phyloP scores from a whole-genome alignment of 2,888 invertebrate genomes.

The Dioctria linearis region DNA sequence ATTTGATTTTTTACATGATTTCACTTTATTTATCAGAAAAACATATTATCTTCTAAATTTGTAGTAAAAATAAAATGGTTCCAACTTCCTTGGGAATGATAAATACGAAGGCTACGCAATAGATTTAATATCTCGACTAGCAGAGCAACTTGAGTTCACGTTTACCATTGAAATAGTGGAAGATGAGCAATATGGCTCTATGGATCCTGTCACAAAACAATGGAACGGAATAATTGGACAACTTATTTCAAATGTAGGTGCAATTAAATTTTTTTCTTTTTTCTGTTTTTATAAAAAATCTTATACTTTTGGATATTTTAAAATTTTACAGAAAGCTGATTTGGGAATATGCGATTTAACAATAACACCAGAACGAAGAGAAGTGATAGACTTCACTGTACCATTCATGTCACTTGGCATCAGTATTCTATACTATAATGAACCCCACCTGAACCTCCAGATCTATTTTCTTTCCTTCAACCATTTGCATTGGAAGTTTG shows the following conservation, averaged over 20 bases:
- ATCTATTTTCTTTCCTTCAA: constrained; percentile 90
- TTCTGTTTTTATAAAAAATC: background rate
- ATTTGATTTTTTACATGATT: no score
- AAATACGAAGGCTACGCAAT: constrained; percentile 91
- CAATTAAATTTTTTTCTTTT: background rate
- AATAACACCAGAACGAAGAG: constrained; percentile 91
- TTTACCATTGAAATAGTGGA: constrained; percentile 81
- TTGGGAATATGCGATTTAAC: constrained; percentile 96
- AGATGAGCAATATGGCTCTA: constrained; percentile 81
- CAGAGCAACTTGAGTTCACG: constrained; percentile 78
- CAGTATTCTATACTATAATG: constrained; percentile 87
- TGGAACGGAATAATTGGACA: constrained; percentile 85
- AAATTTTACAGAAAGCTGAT: constrained; percentile 83
- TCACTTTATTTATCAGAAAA: background rate
- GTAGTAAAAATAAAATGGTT: constrained; percentile 73
- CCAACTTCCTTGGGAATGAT: constrained; percentile 80
- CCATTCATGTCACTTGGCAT: constrained; percentile 98
- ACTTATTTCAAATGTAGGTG: background rate
- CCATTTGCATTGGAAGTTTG: constrained; percentile 91
- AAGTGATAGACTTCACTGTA: constrained; percentile 93
- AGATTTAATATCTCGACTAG: constrained; percentile 88
- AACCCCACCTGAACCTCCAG: constrained; percentile 84
- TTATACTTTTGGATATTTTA: no score
- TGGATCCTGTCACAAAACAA: constrained; percentile 78
- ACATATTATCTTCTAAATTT: background rate